Evolutionary conservation across 1,140 invertebrate genomes (phyloP), one percentile per base, ranked within the genome.

Genomic region (Hormaphis cornu): DNA sequence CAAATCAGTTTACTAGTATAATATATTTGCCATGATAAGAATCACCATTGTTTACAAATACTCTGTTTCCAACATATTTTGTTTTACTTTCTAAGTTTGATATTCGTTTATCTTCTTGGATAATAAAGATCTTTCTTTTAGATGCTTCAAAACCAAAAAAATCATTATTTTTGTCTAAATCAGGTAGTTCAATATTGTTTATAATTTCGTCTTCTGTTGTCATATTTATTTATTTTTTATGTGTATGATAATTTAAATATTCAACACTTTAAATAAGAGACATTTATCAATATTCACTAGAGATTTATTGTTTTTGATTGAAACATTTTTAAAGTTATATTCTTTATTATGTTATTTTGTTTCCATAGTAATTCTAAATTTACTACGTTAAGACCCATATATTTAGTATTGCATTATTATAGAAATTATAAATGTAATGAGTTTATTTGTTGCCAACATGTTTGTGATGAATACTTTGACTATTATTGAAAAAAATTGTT

Each of bases 21-120:
- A 66, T 66, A 35, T 66, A 66, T 35, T 66, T 66, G 7, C 61
- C 61, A 48, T 66, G 61, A 48, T 66, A 66, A 9, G 61, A 66
- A 66, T 66, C 61, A 9, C 61, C 61, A 22, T 66, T 28, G 28
- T 66, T 66, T 16, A 66, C 14, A 66, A 66, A 66, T 24, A 66
- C 61, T 24, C 61, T 66, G 7, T 66, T 66, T 50, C 18, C 28
- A 48, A 18, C 44, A 66, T 66, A 66, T 7, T 22, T 48, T 18
- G 35, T 66, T 35, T 46, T 33, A 66, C 3, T 24, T 66, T 66
- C 61, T 66, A 66, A 20, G 24, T 66, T 8, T n/a, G 20, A 22
- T 33, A 48, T 48, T 48, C 28, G 7, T 1, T 50, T 66, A 10
- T 66, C 12, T 66, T 66, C 44, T 33, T n/a, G 61, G 4, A 66